These are phyloP conservation scores for Neodiprion lecontei DNA, from an alignment of 1,140 invertebrate genomes.

Conservation along the genomic window DNA sequence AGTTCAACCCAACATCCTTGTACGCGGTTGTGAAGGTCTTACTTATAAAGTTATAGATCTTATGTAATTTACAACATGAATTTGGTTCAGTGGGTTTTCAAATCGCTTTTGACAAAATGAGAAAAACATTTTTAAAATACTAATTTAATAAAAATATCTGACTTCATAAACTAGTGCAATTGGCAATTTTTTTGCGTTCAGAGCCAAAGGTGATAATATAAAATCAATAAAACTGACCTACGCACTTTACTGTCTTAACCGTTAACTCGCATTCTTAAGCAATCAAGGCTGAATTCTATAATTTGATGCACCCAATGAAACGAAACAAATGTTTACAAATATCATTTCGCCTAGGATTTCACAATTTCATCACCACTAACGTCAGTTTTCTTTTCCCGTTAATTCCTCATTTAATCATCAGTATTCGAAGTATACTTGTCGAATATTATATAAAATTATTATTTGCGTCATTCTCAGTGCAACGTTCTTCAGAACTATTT, in stretches of 20 bases:
- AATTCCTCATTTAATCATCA: not conserved
- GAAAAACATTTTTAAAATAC: not conserved
- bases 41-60: too few relatives aligned
- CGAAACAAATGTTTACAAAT: not conserved
- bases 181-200: not conserved
- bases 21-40: too few relatives aligned
- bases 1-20: not conserved
- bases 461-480: not conserved
- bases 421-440: not conserved
- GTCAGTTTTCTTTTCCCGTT: not conserved
- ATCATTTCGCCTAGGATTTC: not conserved
- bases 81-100: too few relatives aligned
- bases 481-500: too few relatives aligned
- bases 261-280: not conserved
- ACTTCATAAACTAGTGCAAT: not conserved
- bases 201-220: not conserved
- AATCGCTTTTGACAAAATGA: not conserved
- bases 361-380: not conserved
- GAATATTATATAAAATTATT: not conserved
- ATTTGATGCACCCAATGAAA: not conserved
- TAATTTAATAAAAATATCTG: not conserved
- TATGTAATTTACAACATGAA: too few relatives aligned
- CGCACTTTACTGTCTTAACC: not conserved
- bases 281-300: not conserved
- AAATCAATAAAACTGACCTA: not conserved